These are phyloP conservation scores for Poeciliopsis turneri DNA, from an alignment of 2,797 vertebrate species.

Conservation along the genomic window DNA sequence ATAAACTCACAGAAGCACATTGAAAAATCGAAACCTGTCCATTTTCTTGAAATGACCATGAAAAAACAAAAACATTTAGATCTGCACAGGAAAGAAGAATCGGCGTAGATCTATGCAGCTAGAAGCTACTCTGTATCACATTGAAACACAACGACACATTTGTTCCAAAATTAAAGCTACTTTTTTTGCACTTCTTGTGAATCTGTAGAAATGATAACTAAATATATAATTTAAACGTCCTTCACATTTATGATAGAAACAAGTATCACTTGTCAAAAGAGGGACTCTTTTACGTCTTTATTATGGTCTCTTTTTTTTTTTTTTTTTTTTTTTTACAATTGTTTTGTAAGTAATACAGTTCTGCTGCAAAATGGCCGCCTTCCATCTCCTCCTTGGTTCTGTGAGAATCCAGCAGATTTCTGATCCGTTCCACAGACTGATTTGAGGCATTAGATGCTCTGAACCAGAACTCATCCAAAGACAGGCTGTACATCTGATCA, in stretches of 20 bases:
- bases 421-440: not conserved
- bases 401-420: not conserved
- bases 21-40: not conserved
- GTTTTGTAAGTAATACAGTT: not conserved
- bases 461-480: slow-evolving; percentile 3
- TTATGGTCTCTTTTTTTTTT: not conserved
- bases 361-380: not conserved
- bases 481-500: not conserved
- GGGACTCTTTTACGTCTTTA: not conserved
- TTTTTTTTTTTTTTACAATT: not conserved
- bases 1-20: not conserved
- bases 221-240: not conserved
- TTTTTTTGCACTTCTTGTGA: not conserved
- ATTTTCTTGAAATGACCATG: not conserved
- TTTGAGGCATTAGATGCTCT: not conserved
- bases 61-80: not conserved
- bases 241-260: not conserved
- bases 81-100: not conserved
- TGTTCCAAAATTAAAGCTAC: not conserved
- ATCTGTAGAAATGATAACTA: not conserved
- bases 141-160: too few relatives aligned
- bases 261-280: not conserved
- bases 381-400: not conserved
- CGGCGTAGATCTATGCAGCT: not conserved
- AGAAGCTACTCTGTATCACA: not conserved